A percentile compares a stretch with the other conserved stretches of the same genome.
Conservation (phyloP, 2,797 vertebrate genomes). For the Hippopotamyrus pictus region DNA sequence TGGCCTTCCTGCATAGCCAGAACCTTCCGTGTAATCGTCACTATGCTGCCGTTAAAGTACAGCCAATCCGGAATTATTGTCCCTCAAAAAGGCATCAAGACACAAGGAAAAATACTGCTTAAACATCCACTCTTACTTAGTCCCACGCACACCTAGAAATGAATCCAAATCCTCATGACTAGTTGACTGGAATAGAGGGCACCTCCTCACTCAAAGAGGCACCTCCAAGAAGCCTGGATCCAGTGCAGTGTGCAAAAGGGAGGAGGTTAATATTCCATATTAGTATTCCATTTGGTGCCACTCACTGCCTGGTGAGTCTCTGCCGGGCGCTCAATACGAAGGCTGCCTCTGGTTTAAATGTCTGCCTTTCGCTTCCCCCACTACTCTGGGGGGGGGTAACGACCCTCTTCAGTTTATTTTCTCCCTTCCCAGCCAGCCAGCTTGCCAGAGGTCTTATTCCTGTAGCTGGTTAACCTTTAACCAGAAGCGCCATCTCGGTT, state of each 20-base stretch:
- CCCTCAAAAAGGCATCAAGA: not conserved
- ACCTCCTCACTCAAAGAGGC: not conserved
- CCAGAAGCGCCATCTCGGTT: not conserved
- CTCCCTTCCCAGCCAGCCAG: not conserved
- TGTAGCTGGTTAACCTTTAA: slow-evolving; percentile 15
- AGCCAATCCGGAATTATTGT: not conserved
- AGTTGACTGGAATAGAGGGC: not conserved
- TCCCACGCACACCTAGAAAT: not conserved
- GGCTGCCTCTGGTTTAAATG: slow-evolving; percentile 20
- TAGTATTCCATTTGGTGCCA: not conserved
- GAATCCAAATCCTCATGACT: not conserved
- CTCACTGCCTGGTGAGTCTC: not conserved
- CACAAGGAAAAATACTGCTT: not conserved
- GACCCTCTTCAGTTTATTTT: not conserved
- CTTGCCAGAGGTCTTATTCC: slow-evolving; percentile 13
- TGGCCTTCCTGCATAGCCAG: not conserved
- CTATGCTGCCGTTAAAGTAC: not conserved
- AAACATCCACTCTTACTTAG: not conserved
- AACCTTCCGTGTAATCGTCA: not conserved
- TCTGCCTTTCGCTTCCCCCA: slow-evolving; percentile 6
- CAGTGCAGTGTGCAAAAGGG: not conserved
- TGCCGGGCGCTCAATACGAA: not conserved
- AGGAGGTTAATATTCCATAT: not conserved
- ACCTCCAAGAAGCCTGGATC: not conserved
- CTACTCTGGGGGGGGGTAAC: not conserved